phyloP scores from a whole-genome alignment of 2,113 vertebrate species.

The Uropsilus gracilis region DNA sequence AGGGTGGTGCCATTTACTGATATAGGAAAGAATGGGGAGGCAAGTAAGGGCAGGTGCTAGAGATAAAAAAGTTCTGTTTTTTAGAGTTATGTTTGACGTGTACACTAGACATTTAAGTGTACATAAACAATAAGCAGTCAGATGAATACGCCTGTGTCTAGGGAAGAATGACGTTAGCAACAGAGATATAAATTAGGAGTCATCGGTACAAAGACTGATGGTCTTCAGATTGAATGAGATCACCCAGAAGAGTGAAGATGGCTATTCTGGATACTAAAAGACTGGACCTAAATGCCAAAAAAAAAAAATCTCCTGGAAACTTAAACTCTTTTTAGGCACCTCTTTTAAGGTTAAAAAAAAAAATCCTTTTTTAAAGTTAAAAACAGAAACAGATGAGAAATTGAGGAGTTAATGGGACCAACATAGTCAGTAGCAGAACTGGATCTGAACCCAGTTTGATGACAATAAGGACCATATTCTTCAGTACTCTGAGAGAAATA shows the following conservation, averaged over 20 bases:
- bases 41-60: neutral
- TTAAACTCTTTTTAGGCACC: neutral
- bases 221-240: neutral
- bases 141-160: neutral
- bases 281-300: neutral
- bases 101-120: neutral
- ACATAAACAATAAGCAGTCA: neutral
- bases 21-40: neutral
- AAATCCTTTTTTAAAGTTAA: too few relatives aligned
- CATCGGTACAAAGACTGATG: neutral
- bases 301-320: neutral
- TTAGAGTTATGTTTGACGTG: neutral
- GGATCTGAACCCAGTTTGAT: neutral
- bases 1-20: neutral
- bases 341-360: neutral
- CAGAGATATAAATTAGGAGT: neutral
- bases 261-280: neutral
- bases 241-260: neutral
- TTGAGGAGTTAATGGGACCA: neutral
- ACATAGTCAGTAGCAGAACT: neutral
- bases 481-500: neutral
- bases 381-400: neutral
- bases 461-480: neutral
- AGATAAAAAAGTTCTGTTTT: neutral
- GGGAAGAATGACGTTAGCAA: neutral